phyloP scores from a whole-genome alignment of 2,113 vertebrate species.

The Oryzias melastigma region DNA sequence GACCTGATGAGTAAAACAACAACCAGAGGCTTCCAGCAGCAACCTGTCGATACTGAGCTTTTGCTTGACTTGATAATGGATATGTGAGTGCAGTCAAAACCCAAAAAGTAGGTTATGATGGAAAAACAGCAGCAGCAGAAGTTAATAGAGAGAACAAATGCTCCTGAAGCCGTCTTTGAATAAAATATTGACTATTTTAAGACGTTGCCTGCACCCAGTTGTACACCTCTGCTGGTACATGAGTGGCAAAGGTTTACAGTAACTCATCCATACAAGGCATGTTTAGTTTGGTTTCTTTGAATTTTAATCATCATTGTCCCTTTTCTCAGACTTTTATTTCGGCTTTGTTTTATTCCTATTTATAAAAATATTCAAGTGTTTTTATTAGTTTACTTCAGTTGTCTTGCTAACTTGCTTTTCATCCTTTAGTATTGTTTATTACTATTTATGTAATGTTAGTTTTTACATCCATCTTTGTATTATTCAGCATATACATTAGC shows the following conservation, averaged over 20 bases:
- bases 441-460: too few relatives aligned
- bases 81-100: not conserved
- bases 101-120: not conserved
- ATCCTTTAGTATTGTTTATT: too few relatives aligned
- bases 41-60: not conserved
- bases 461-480: too few relatives aligned
- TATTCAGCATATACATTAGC: too few relatives aligned
- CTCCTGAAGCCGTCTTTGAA: not conserved
- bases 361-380: too few relatives aligned
- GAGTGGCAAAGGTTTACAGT: not conserved
- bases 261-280: not conserved
- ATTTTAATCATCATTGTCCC: too few relatives aligned
- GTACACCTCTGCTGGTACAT: not conserved
- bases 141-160: not conserved
- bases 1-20: not conserved
- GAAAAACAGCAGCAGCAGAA: conserved; percentile 10
- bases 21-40: not conserved
- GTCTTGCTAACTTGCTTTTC: too few relatives aligned
- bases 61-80: not conserved
- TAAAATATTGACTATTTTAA: conserved; percentile 10
- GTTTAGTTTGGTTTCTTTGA: too few relatives aligned
- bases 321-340: too few relatives aligned
- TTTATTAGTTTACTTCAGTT: too few relatives aligned
- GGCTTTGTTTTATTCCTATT: too few relatives aligned
- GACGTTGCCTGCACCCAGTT: not conserved